Evolutionary conservation across 2,888 invertebrate genomes (phyloP).

Genomic region (Leptura quadrifasciata): DNA sequence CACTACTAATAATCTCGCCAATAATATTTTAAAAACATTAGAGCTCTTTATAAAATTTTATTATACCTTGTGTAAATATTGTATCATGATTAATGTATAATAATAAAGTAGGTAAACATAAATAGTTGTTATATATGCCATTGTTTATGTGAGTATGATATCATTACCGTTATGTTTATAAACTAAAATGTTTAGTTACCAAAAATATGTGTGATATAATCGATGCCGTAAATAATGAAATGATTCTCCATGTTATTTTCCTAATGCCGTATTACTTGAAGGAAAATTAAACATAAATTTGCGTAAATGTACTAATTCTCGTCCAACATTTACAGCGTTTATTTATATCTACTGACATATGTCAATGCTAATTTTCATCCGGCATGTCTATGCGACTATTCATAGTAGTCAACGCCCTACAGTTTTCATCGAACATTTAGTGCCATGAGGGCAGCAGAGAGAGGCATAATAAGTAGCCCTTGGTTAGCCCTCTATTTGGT

Average conservation of each 20-base stretch:
- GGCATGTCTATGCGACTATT: conserved; percentile 14
- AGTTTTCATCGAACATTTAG: conserved; percentile 7
- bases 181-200: neutral
- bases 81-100: too few species aligned
- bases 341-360: conserved; percentile 33
- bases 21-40: too few species aligned
- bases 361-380: conserved; percentile 24
- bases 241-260: conserved; percentile 2
- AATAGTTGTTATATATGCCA: too few species aligned
- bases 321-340: conserved; percentile 4
- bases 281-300: conserved; percentile 8
- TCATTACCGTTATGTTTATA: neutral
- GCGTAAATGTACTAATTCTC: conserved; percentile 16
- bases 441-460: neutral
- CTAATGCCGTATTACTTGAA: neutral
- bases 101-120: too few species aligned
- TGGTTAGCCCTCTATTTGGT: conserved; percentile 37
- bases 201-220: conserved; percentile 7
- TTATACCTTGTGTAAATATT: too few species aligned
- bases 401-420: conserved; percentile 22
- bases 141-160: neutral
- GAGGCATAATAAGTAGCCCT: conserved; percentile 30
- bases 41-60: too few species aligned
- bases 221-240: neutral
- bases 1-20: too few species aligned